These are phyloP conservation scores for Labroides dimidiatus DNA, from an alignment of 2,797 vertebrate genomes.

Conservation along the genomic window DNA sequence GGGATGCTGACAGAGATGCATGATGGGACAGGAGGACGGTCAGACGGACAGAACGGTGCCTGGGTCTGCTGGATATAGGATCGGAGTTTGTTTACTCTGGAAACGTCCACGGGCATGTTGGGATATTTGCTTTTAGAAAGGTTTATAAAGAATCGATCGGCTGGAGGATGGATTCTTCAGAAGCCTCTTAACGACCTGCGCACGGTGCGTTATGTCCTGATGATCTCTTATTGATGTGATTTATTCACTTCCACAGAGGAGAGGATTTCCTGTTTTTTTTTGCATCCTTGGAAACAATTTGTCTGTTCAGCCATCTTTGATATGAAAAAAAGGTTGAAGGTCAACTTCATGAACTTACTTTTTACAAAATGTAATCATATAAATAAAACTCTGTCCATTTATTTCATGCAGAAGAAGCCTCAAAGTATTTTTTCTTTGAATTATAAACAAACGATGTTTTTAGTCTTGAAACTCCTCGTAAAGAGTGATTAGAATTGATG, in stretches of 20 bases:
- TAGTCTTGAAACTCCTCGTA: no score
- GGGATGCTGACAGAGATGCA: slow-evolving; percentile 19
- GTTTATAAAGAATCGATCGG: neutral
- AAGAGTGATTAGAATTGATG: no score
- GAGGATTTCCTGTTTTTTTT: no score
- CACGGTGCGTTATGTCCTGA: slow-evolving; percentile 31
- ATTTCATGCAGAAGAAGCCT: no score
- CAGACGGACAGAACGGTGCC: slow-evolving; percentile 25
- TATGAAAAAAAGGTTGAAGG: no score
- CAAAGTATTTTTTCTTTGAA: no score
- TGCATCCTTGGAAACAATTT: no score
- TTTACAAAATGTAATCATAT: no score
- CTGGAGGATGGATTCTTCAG: slow-evolving; percentile 23
- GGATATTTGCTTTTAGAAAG: slow-evolving; percentile 9
- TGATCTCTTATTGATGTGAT: neutral
- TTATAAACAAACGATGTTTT: no score
- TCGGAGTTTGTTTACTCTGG: neutral
- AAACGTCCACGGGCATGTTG: slow-evolving; percentile 6
- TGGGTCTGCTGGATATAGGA: neutral
- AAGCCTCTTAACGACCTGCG: slow-evolving; percentile 13
- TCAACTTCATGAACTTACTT: no score
- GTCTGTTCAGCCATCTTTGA: no score
- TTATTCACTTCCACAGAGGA: neutral
- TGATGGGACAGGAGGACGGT: slow-evolving; percentile 22
- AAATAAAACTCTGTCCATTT: no score